These are phyloP conservation scores for Drosophila parthenogenetica DNA, from an alignment of 2,888 invertebrate species.

Conservation along the genomic window DNA sequence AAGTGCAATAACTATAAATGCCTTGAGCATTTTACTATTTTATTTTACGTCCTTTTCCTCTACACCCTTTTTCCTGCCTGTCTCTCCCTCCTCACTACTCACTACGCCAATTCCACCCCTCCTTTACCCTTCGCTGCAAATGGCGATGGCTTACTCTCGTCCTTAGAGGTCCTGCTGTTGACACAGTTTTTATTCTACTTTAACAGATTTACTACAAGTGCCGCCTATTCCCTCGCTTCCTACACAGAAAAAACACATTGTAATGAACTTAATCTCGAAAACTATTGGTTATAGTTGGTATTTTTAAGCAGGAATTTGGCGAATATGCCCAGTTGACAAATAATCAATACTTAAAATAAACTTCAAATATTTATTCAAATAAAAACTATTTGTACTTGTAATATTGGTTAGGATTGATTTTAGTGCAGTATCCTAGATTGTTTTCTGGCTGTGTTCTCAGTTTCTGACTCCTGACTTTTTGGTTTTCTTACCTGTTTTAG, in stretches of 20 bases:
- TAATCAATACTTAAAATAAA: too few relatives aligned
- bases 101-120: slow-evolving; percentile 11
- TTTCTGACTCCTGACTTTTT: too few relatives aligned
- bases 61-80: neutral
- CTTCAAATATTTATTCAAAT: too few relatives aligned
- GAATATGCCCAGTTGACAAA: too few relatives aligned
- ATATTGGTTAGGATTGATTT: too few relatives aligned
- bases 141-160: slow-evolving; percentile 32
- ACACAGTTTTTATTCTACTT: slow-evolving; percentile 57
- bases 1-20: slow-evolving; percentile 59
- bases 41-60: slow-evolving; percentile 36
- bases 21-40: slow-evolving; percentile 50
- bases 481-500: neutral
- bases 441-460: too few relatives aligned
- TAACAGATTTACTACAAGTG: slow-evolving; percentile 53
- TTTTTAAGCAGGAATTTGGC: too few relatives aligned
- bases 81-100: neutral
- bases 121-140: slow-evolving; percentile 30
- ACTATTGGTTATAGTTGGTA: too few relatives aligned
- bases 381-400: too few relatives aligned
- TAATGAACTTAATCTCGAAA: too few relatives aligned
- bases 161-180: slow-evolving; percentile 48
- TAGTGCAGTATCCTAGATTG: too few relatives aligned
- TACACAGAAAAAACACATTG: too few relatives aligned
- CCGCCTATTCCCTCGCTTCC: slow-evolving; percentile 22